Base-by-base conservation (phyloP, 2,797 vertebrate genomes). In the Dryobates pubescens region DNA sequence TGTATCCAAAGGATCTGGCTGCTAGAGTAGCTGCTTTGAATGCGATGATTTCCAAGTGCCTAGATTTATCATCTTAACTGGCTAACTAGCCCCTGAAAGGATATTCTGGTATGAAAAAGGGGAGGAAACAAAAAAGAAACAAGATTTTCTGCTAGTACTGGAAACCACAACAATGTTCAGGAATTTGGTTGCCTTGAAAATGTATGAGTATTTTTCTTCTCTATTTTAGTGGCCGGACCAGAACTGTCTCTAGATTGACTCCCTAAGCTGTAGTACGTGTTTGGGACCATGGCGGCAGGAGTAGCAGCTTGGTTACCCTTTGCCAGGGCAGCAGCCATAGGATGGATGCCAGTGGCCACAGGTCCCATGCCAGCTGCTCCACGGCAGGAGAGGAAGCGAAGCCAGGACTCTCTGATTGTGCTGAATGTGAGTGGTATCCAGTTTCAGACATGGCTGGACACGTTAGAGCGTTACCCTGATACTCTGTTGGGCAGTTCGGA, bases 401-500 rank as follows among this genome's bases (percentile, higher is more conserved):
- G 96, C 41, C 97, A 98, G 82, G 98, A 98, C 82, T 98, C 98
- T 20, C 97, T 99, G 9, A 98, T 99, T 67, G 98, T 99, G 78
- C 96, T 99, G 63, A 99, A 99, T 59, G 99, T 99, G 80, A 99
- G 99, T 76, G 99, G 99, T 54, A 98, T 98, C 23, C 98, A 97
- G 93, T 99, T 99, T 97, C 99, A 99, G 97, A 99, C 99, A 0
- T 99, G 99, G 99, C 97, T 98, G 94, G 98, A 99, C 96, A 99
- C 99, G 13, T 95, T 99, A 95, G 99, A 99, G 89, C 98, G 99
- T 11, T 99, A 99, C 94, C 99, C 99, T 2, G 99, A 99, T 97
- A 99, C 99, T 5, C 97, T 99, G 76, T 97, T 99, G 95, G 99
- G 99, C 93, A 99, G 99, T 96, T 98, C 99, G 0, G 99, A 99